These are phyloP conservation scores for Chrysopilus asiliformis DNA, from an alignment of 2,888 invertebrate genomes.

Conservation along the genomic window DNA sequence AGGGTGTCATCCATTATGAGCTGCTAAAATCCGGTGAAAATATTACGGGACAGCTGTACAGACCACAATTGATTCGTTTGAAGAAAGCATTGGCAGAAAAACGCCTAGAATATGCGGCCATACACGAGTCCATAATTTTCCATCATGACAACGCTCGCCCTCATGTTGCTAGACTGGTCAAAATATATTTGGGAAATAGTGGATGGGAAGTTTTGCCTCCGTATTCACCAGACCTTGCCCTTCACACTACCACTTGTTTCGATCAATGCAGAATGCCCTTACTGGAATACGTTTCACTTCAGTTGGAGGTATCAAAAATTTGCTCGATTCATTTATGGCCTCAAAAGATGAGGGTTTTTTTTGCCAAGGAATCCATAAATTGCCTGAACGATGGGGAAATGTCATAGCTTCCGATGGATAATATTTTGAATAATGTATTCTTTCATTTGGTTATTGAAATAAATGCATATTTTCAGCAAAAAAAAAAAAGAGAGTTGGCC, in stretches of 20 bases:
- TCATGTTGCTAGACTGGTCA: not conserved
- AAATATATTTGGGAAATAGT: not conserved
- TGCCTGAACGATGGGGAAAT: conserved; percentile 5
- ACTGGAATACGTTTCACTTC: not conserved
- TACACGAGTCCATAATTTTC: not conserved
- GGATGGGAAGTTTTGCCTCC: not conserved
- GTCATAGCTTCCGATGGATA: not conserved
- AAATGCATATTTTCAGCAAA: too few species aligned
- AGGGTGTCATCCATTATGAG: too few species aligned
- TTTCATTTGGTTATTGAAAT: too few species aligned
- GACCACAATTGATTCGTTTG: too few species aligned
- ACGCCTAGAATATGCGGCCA: not conserved
- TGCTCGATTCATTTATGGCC: conserved; percentile 1
- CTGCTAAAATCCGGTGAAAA: too few species aligned
- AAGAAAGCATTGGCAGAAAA: not conserved
- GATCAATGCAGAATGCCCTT: not conserved
- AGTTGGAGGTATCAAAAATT: conserved; percentile 1
- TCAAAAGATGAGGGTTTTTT: conserved; percentile 4
- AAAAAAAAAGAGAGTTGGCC: too few species aligned
- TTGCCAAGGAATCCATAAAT: conserved; percentile 7
- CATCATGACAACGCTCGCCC: not conserved
- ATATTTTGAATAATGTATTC: not conserved
- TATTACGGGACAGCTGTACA: too few species aligned
- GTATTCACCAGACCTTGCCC: conserved; percentile 3
- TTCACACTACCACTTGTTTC: conserved; percentile 1